phyloP scores from a whole-genome alignment of 2,113 vertebrate genomes.

The Entelurus aequoreus region DNA sequence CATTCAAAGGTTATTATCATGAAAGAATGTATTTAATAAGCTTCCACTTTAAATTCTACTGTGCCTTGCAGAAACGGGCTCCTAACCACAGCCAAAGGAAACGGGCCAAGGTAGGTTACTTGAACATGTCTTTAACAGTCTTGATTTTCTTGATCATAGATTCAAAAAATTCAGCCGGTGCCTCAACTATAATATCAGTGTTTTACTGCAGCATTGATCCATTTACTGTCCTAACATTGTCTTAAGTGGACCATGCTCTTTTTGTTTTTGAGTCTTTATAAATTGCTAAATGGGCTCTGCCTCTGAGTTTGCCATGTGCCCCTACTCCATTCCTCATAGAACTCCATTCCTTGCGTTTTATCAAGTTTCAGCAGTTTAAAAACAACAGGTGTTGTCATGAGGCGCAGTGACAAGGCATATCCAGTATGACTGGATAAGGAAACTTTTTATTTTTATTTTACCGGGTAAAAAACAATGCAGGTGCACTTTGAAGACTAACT shows the following conservation, averaged over 20 bases:
- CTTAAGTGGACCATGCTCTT: not conserved
- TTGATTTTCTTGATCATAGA: not conserved
- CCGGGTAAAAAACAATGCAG: no score
- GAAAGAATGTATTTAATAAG: not conserved
- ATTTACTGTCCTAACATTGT: not conserved
- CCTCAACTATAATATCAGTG: not conserved
- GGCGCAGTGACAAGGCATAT: no score
- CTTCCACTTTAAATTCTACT: not conserved
- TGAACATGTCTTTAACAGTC: not conserved
- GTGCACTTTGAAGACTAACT: no score
- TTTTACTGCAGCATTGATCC: no score
- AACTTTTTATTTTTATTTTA: no score
- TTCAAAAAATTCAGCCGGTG: not conserved
- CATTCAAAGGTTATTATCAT: not conserved
- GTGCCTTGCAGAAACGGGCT: slow-evolving; percentile 78
- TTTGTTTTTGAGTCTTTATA: not conserved
- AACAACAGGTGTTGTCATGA: no score
- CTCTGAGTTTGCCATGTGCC: slow-evolving; percentile 3
- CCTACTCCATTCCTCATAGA: slow-evolving; percentile 7
- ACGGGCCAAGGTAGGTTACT: slow-evolving; percentile 84
- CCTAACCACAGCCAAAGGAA: slow-evolving; percentile 93
- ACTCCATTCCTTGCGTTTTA: not conserved
- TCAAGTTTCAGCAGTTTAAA: no score
- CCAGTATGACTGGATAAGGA: no score
- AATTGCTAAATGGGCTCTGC: slow-evolving; percentile 13